Evolutionary conservation across 1,140 invertebrate genomes (phyloP).

Genomic region (Anastrepha ludens): DNA sequence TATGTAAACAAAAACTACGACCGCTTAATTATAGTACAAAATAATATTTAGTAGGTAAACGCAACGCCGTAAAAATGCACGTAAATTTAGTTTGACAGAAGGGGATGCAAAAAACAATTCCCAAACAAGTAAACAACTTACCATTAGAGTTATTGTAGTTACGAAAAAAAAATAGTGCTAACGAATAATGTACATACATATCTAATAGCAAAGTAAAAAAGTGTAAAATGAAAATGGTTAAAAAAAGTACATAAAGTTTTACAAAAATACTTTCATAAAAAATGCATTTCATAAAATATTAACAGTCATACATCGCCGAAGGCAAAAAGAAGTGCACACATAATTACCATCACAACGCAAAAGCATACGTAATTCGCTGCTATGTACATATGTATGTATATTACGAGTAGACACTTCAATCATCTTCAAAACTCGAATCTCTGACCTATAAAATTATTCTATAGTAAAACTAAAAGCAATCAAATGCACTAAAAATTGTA

Average conservation of each 20-base stretch:
- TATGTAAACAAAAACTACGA: not conserved
- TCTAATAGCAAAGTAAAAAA: not conserved
- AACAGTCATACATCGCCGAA: not conserved
- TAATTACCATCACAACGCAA: not conserved
- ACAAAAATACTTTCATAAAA: too few species aligned
- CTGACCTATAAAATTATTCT: too few species aligned
- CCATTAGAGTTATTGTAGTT: not conserved
- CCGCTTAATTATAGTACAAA: conserved; percentile 44
- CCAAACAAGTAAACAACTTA: not conserved
- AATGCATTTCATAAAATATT: too few species aligned
- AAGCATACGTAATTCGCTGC: not conserved
- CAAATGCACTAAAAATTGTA: too few species aligned
- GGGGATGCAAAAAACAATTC: not conserved
- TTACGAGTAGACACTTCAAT: too few species aligned
- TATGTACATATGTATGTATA: too few species aligned
- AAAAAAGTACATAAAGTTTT: too few species aligned
- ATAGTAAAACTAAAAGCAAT: too few species aligned
- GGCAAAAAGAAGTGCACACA: not conserved
- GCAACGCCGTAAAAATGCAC: not conserved
- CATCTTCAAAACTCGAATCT: too few species aligned
- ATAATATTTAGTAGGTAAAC: conserved; percentile 28
- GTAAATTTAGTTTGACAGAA: too few species aligned
- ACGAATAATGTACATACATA: not conserved
- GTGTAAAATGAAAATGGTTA: not conserved
- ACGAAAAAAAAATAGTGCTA: not conserved